Conservation (phyloP, 37 sponge, comb jelly and placozoan genomes). For the Cliona cf. orientalis region DNA sequence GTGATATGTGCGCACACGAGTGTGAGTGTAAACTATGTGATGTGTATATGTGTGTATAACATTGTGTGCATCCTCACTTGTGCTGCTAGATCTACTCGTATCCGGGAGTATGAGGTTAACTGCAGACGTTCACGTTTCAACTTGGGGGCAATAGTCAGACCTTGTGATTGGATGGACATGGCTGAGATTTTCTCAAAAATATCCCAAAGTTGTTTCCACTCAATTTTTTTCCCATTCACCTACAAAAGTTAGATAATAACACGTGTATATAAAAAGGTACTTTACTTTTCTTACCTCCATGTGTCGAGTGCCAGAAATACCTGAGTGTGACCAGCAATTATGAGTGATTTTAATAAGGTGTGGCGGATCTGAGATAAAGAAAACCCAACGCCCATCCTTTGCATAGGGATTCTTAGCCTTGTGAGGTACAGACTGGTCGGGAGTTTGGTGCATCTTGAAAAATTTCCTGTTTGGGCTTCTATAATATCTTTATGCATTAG, state of each 20-base stretch:
- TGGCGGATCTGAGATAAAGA: slow-evolving; percentile 8
- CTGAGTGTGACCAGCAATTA: slow-evolving; percentile 24
- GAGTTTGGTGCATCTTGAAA: slow-evolving; percentile 19
- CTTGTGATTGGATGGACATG: not conserved
- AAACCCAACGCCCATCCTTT: too few species aligned
- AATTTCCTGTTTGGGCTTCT: slow-evolving; percentile 18
- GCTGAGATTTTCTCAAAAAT: slow-evolving; percentile 4
- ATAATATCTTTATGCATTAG: too few species aligned
- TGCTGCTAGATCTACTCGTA: not conserved
- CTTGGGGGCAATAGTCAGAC: slow-evolving; percentile 30
- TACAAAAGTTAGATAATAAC: not conserved
- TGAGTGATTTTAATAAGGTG: slow-evolving; percentile 27
- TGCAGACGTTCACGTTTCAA: slow-evolving; percentile 40
- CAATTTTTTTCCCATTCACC: slow-evolving; percentile 40
- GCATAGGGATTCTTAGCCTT: too few species aligned
- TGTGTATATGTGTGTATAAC: not conserved
- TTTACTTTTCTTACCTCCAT: slow-evolving; percentile 1
- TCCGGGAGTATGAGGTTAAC: slow-evolving; percentile 43
- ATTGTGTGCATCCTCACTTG: slow-evolving; percentile 16
- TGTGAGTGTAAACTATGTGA: too few species aligned
- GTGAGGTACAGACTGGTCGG: too few species aligned
- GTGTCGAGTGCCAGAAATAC: not conserved
- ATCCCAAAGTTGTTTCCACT: slow-evolving; percentile 32
- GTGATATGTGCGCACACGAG: not conserved
- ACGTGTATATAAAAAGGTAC: not conserved